Evolutionary conservation across 2,888 invertebrate genomes (phyloP).

Genomic region (Eremobia ochroleuca): DNA sequence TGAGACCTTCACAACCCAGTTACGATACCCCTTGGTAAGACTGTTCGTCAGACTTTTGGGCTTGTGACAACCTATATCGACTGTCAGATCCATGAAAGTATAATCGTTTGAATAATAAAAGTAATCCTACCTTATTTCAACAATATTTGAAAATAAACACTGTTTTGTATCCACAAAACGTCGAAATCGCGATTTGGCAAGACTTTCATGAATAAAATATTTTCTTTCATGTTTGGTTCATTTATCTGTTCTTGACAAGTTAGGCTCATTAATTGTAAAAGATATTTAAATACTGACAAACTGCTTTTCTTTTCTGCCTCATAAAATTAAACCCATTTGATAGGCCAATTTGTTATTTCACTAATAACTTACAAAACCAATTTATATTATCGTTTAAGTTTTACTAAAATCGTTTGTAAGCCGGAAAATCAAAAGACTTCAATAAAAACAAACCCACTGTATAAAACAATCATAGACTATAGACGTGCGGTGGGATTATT

Average conservation of each 20-base stretch:
- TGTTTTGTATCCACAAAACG: background rate
- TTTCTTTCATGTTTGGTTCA: background rate
- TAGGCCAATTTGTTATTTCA: slow-evolving; percentile 6
- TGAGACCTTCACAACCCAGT: background rate
- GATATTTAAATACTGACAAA: slow-evolving; percentile 29
- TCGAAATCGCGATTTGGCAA: background rate
- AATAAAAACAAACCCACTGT: slow-evolving; percentile 25
- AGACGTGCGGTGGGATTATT: slow-evolving; percentile 57
- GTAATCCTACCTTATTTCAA: slow-evolving; percentile 2
- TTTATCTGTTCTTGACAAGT: slow-evolving; percentile 51
- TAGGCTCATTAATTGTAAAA: slow-evolving; percentile 21
- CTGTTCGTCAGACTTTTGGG: background rate
- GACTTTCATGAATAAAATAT: background rate
- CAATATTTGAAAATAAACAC: slow-evolving; percentile 4
- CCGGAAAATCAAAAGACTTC: slow-evolving; percentile 3
- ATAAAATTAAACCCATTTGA: background rate
- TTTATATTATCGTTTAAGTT: slow-evolving; percentile 15
- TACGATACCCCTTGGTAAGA: background rate
- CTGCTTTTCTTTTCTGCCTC: background rate
- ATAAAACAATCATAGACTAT: slow-evolving; percentile 36
- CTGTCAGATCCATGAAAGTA: background rate
- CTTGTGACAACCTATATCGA: too few relatives aligned
- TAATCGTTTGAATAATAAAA: background rate
- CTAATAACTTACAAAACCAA: background rate
- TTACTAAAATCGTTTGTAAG: slow-evolving; percentile 7